A percentile compares a stretch with the other conserved stretches of the same genome.
phyloP scores from a whole-genome alignment of 30 jellyfish, hydroid and myxozoan genomes.

The Phacellophora camtschatica region DNA sequence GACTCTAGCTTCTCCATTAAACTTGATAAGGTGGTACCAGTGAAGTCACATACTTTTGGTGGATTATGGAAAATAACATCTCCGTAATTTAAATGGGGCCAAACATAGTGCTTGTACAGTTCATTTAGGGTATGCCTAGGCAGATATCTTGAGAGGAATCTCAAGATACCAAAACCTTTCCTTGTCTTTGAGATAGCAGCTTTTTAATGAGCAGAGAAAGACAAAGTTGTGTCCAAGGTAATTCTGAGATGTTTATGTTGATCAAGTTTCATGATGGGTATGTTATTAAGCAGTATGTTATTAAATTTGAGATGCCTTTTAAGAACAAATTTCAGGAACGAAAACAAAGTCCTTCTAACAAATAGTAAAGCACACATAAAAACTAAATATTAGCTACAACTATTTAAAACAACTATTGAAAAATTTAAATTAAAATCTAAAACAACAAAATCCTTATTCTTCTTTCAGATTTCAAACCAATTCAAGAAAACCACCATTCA shows the following conservation, averaged over 20 bases:
- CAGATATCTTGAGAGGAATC: conserved; percentile 11
- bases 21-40: not conserved
- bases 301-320: too few species aligned
- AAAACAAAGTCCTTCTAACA: too few species aligned
- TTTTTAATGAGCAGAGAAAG: conserved; percentile 29
- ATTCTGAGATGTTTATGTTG: not conserved
- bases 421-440: too few species aligned
- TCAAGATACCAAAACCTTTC: conserved; percentile 7
- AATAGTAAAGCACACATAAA: too few species aligned
- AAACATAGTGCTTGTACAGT: not conserved
- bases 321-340: too few species aligned
- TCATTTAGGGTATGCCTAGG: conserved; percentile 26
- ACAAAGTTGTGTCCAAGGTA: conserved; percentile 3
- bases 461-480: too few species aligned
- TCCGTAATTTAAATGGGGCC: conserved; percentile 12
- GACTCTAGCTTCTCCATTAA: not conserved
- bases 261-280: not conserved
- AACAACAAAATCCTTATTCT: too few species aligned
- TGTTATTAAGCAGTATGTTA: too few species aligned
- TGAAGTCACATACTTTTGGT: not conserved
- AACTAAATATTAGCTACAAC: too few species aligned
- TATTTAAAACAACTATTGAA: too few species aligned
- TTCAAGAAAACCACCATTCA: too few species aligned
- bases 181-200: conserved; percentile 28
- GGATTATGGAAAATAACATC: not conserved